phyloP scores from a whole-genome alignment of 2,113 vertebrate species.

The Mugil cephalus region DNA sequence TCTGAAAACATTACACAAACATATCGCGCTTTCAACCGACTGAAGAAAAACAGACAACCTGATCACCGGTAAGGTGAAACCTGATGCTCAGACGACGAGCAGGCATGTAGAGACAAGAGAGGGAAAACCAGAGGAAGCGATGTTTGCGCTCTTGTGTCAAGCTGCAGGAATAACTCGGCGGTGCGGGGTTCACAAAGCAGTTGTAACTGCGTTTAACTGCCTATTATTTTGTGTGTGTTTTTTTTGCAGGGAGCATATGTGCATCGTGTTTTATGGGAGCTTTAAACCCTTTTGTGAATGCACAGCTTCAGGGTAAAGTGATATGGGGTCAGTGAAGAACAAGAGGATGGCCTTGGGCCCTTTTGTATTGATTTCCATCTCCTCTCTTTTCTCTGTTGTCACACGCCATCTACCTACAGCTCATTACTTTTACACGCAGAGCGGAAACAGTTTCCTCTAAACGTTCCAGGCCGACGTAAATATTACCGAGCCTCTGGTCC shows the following conservation, averaged over 20 bases:
- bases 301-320: constrained; percentile 45
- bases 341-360: constrained; percentile 37
- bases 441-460: background rate
- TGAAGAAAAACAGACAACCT: constrained; percentile 50
- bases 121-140: background rate
- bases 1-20: constrained; percentile 10
- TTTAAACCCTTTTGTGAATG: constrained; percentile 21
- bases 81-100: constrained; percentile 37
- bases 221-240: constrained; percentile 24
- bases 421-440: constrained; percentile 9
- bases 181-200: background rate
- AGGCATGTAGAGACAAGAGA: constrained; percentile 74
- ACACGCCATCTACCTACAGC: constrained; percentile 1
- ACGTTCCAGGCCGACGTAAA: background rate
- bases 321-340: constrained; percentile 52
- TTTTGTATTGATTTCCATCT: constrained; percentile 58
- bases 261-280: constrained; percentile 13
- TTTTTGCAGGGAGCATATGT: constrained; percentile 15
- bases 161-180: constrained; percentile 1
- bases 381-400: constrained; percentile 37
- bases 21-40: constrained; percentile 14
- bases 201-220: background rate
- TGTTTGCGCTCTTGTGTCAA: constrained; percentile 12
- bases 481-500: background rate
- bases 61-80: constrained; percentile 71